Percentiles rank a stretch among this genome's conserved stretches.
Conservation (phyloP, 2,113 vertebrate species). For the Bubo blakistoni region DNA sequence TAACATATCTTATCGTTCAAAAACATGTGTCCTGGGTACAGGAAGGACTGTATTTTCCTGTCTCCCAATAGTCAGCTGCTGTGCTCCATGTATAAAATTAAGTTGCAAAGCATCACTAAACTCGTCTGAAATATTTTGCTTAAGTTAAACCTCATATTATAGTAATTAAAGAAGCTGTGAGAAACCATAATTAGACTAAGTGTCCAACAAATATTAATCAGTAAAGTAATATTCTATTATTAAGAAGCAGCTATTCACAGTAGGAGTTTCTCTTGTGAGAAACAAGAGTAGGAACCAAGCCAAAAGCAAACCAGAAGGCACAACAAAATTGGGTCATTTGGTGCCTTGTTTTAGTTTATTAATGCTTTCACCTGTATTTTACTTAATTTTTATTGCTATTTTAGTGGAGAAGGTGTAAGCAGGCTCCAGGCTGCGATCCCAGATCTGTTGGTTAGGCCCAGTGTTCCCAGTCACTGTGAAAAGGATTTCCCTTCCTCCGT, state of each 20-base stretch:
- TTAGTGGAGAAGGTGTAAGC: neutral
- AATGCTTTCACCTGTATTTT: neutral
- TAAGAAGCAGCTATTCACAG: neutral
- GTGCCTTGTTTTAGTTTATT: neutral
- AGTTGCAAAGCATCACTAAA: constrained; percentile 36
- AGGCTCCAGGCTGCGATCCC: neutral
- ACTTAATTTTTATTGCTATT: neutral
- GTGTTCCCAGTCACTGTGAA: rapidly evolving
- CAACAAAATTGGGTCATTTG: neutral
- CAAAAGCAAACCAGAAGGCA: neutral
- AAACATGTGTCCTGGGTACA: constrained; percentile 32
- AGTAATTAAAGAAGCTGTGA: constrained; percentile 65
- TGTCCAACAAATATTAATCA: constrained; percentile 57
- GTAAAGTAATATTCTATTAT: constrained; percentile 50
- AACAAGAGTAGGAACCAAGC: neutral
- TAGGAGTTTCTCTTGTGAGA: neutral
- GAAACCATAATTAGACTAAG: constrained; percentile 40
- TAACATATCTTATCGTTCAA: constrained; percentile 41
- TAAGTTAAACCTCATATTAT: constrained; percentile 64
- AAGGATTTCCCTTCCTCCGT: neutral
- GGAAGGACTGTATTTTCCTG: neutral
- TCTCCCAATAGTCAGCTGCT: neutral
- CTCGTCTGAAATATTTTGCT: constrained; percentile 48
- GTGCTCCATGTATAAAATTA: constrained; percentile 22
- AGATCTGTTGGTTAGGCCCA: neutral